Evolutionary conservation across 2,888 invertebrate genomes (phyloP).

Genomic region (Nemurella pictetii): DNA sequence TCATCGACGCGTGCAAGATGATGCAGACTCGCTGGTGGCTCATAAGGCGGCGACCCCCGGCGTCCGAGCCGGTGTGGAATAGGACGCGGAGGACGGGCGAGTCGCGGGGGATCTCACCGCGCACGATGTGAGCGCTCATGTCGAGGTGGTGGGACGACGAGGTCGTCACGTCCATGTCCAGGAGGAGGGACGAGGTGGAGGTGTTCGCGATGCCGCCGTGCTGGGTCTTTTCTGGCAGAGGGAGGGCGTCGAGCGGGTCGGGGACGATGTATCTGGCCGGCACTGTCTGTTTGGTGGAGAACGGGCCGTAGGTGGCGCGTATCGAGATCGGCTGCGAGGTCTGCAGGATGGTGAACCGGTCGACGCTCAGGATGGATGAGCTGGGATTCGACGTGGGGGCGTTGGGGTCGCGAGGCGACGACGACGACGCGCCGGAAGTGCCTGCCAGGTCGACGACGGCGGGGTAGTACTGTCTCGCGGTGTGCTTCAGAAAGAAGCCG

Average conservation of each 20-base stretch:
- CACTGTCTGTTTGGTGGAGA: constrained; percentile 92
- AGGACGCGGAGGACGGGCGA: constrained; percentile 89
- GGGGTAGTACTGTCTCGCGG: constrained; percentile 68
- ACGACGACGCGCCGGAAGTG: constrained; percentile 39
- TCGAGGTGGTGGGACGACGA: constrained; percentile 71
- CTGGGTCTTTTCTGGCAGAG: constrained; percentile 39
- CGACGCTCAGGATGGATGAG: constrained; percentile 76
- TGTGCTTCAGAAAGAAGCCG: constrained; percentile 86
- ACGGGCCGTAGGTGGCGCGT: constrained; percentile 90
- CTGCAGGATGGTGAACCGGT: constrained; percentile 89
- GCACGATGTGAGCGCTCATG: constrained; percentile 93
- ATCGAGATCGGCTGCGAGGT: constrained; percentile 89
- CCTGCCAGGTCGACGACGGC: constrained; percentile 47
- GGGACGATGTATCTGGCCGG: constrained; percentile 85
- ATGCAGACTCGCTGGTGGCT: constrained; percentile 76
- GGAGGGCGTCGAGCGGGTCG: constrained; percentile 61
- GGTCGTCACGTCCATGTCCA: constrained; percentile 44
- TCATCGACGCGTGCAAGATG: constrained; percentile 71
- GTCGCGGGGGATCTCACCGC: constrained; percentile 81
- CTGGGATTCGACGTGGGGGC: constrained; percentile 54
- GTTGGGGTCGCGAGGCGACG: constrained; percentile 45
- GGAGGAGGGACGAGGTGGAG: constrained; percentile 34
- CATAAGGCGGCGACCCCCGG: constrained; percentile 71
- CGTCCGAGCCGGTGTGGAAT: constrained; percentile 88
- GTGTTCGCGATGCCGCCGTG: constrained; percentile 34